Evolutionary conservation across 2,797 vertebrate species (phyloP).

Genomic region (Gobionotothen gibberifrons): DNA sequence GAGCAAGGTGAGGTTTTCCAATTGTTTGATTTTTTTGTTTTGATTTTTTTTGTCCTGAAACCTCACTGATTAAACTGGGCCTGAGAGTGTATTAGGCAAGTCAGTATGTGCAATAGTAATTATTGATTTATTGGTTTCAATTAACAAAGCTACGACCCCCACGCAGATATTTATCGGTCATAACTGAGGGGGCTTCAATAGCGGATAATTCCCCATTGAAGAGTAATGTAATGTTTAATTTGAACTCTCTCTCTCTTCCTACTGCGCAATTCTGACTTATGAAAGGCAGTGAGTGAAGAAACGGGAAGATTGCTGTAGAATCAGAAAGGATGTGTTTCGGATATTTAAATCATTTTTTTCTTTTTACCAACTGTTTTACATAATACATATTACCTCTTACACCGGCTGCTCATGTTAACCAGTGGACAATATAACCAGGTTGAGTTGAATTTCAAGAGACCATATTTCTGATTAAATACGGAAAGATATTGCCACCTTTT

Average conservation of each 20-base stretch:
- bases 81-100: background rate
- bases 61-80: too few species aligned
- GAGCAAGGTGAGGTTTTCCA: too few species aligned
- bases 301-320: constrained; percentile 19
- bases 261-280: constrained; percentile 41
- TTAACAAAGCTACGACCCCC: constrained; percentile 32
- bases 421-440: too few species aligned
- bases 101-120: constrained; percentile 15
- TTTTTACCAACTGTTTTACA: background rate
- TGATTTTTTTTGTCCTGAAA: too few species aligned
- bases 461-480: background rate
- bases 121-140: constrained; percentile 49
- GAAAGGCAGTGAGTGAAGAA: constrained; percentile 23
- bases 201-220: constrained; percentile 43
- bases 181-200: constrained; percentile 36
- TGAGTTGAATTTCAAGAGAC: background rate
- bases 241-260: constrained; percentile 10
- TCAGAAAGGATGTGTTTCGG: constrained; percentile 16
- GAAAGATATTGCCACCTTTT: background rate
- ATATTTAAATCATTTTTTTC: constrained; percentile 5
- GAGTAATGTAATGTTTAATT: constrained; percentile 22
- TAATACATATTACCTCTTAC: background rate
- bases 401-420: background rate
- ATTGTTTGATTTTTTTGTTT: too few species aligned
- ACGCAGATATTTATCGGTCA: constrained; percentile 29